A percentile compares a stretch with the other conserved stretches of the same genome.
Evolutionary conservation across 2,888 invertebrate genomes (phyloP).

Genomic region (Melipona bicolor): DNA sequence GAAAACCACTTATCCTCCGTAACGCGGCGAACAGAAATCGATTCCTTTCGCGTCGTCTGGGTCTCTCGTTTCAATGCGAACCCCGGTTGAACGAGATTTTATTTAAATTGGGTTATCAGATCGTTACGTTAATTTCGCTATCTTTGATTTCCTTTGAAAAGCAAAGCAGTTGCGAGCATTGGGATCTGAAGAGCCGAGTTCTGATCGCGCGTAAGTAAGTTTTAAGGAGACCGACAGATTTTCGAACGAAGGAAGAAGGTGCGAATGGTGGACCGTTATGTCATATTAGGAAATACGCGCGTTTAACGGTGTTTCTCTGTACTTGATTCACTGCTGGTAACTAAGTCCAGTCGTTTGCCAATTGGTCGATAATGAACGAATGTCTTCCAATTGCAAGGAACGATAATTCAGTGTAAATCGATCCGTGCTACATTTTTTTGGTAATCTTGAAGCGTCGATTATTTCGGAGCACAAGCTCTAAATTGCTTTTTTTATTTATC

Average conservation of each 20-base stretch:
- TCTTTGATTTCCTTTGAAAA: neutral
- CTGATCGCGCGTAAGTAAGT: no score
- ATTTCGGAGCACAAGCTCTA: neutral
- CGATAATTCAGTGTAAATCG: neutral
- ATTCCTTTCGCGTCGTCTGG: constrained; percentile 28
- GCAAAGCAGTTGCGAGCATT: no score
- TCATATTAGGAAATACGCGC: constrained; percentile 83
- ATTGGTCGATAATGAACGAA: constrained; percentile 9
- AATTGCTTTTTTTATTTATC: neutral
- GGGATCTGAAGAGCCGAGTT: no score
- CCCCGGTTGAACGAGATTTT: neutral
- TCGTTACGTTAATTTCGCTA: neutral
- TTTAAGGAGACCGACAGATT: constrained; percentile 36
- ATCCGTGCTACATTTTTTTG: neutral
- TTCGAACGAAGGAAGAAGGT: constrained; percentile 47
- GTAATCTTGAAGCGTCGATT: neutral
- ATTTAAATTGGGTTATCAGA: neutral
- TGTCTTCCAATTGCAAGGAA: no score
- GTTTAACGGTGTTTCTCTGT: constrained; percentile 80
- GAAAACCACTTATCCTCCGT: constrained; percentile 59
- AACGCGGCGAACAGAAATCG: constrained; percentile 45
- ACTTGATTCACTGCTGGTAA: constrained; percentile 28
- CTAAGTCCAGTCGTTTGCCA: constrained; percentile 20
- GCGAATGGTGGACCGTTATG: constrained; percentile 81
- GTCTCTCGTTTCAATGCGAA: neutral